These are phyloP conservation scores for Corydoras sp. DNA, from an alignment of 2,113 vertebrate genomes.

Conservation along the genomic window DNA sequence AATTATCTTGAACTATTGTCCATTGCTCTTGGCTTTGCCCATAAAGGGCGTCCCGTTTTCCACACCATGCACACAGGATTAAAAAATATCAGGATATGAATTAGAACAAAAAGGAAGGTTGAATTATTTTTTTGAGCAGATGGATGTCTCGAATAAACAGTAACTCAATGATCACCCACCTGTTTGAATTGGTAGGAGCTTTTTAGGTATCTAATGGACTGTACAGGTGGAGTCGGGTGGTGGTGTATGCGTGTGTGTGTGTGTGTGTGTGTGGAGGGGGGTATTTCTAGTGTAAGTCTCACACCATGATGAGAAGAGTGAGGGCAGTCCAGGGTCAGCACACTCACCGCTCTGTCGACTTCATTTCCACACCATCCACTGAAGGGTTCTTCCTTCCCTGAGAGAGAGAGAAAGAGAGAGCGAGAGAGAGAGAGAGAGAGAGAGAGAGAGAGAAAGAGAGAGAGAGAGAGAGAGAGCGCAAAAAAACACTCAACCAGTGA, in stretches of 20 bases:
- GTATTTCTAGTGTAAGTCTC: slow-evolving; percentile 46
- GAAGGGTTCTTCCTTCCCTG: slow-evolving; percentile 40
- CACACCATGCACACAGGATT: too few species aligned
- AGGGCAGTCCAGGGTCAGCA: slow-evolving; percentile 44
- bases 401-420: slow-evolving; percentile 15
- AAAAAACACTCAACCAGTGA: slow-evolving; percentile 43
- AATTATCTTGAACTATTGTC: too few species aligned
- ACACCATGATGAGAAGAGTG: slow-evolving; percentile 49
- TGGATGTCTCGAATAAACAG: too few species aligned
- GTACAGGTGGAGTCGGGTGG: slow-evolving; percentile 24
- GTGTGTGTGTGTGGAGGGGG: background rate
- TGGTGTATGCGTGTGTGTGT: too few species aligned
- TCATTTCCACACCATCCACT: slow-evolving; percentile 55
- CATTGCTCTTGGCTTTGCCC: too few species aligned
- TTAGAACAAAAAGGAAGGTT: too few species aligned
- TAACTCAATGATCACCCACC: background rate
- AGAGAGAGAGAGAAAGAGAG: slow-evolving; percentile 16
- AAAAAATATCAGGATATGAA: too few species aligned
- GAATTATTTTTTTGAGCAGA: too few species aligned
- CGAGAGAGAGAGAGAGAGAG: slow-evolving; percentile 17
- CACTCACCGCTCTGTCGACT: slow-evolving; percentile 66
- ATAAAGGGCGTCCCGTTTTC: too few species aligned
- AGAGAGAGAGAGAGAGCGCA: background rate
- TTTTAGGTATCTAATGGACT: slow-evolving; percentile 20
- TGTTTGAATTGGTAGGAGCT: slow-evolving; percentile 6